Evolutionary conservation across 2,888 invertebrate species (phyloP), one percentile per base, ranked within the genome.

Genomic region (Prionchulus punctatus): DNA sequence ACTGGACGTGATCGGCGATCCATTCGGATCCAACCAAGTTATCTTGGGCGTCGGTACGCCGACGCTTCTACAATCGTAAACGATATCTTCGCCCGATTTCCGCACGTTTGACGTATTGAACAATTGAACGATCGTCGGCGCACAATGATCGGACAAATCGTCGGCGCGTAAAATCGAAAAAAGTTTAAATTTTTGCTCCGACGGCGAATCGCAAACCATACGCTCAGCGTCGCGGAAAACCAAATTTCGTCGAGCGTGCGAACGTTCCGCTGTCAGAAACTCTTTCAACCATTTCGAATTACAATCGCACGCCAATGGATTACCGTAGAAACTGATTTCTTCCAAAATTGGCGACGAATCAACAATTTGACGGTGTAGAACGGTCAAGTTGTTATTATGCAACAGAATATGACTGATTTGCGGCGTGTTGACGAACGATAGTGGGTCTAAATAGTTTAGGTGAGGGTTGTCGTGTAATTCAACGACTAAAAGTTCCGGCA

Each of bases 291-390:
- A 70, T 15, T 64, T 59, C 2, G 68, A 64, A 64, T 75, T 75
- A 61, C 76, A 76, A 63, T 76, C 75, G 64, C 76, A 76, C 30
- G 64, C 65, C 1, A 76, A 62, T 3, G 73, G 74, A 61, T 75
- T 75, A 52, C 71, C 70, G 57, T 72, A 68, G 18, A 75, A 62
- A 50, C 68, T 67, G 27, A 74, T 64, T 57, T 67, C 63, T 45
- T 63, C 62, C 31, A 70, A 63, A 28, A 58, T 58, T 18, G 71
- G 70, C 50, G 73, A 62, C 18, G 63, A 62, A 1, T 63, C 60
- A 2, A 66, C 61, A 30, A 73, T 60, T 43, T 64, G 62, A 31
- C 65, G 59, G 43, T 54, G 30, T 43, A 76, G 57, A n/a, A 71
- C 69, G 36, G 62, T 61, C 21, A 76, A 64, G 49, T 68, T 66